These are phyloP conservation scores for Drosophila multiciliata DNA, from an alignment of 2,888 invertebrate species.

Conservation along the genomic window DNA sequence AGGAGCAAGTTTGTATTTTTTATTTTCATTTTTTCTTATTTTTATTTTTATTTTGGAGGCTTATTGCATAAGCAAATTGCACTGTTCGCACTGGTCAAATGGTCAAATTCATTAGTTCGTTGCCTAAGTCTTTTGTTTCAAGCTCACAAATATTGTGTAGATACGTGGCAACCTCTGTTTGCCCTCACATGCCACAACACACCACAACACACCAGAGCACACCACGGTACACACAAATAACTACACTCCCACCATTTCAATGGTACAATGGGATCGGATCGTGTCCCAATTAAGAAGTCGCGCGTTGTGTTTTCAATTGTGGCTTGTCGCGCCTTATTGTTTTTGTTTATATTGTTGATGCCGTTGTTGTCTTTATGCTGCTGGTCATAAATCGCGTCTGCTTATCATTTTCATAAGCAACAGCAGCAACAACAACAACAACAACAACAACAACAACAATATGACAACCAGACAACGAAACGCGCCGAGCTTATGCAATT, in stretches of 20 bases:
- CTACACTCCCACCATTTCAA: slow-evolving; percentile 36
- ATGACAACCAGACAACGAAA: slow-evolving; percentile 41
- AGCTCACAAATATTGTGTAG: slow-evolving; percentile 56
- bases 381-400: slow-evolving; percentile 72
- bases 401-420: slow-evolving; percentile 81
- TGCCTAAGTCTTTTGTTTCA: slow-evolving; percentile 67
- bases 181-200: slow-evolving; percentile 7
- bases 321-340: slow-evolving; percentile 19
- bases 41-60: slow-evolving; percentile 5
- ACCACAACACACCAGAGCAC: background rate
- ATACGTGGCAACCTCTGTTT: slow-evolving; percentile 40
- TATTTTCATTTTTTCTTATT: background rate
- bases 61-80: slow-evolving; percentile 57
- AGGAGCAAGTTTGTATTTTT: slow-evolving; percentile 66
- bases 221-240: background rate
- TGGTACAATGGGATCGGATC: slow-evolving; percentile 32
- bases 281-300: slow-evolving; percentile 69
- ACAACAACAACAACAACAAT: slow-evolving; percentile 22
- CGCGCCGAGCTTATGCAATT: slow-evolving; percentile 75
- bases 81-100: slow-evolving; percentile 11
- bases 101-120: slow-evolving; percentile 47
- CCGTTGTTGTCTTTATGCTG: slow-evolving; percentile 23
- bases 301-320: slow-evolving; percentile 45
- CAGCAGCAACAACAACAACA: slow-evolving; percentile 52
- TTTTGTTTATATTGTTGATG: slow-evolving; percentile 34